These are phyloP conservation scores for Dryomyza anilis DNA, from an alignment of 2,888 invertebrate genomes.

Conservation along the genomic window DNA sequence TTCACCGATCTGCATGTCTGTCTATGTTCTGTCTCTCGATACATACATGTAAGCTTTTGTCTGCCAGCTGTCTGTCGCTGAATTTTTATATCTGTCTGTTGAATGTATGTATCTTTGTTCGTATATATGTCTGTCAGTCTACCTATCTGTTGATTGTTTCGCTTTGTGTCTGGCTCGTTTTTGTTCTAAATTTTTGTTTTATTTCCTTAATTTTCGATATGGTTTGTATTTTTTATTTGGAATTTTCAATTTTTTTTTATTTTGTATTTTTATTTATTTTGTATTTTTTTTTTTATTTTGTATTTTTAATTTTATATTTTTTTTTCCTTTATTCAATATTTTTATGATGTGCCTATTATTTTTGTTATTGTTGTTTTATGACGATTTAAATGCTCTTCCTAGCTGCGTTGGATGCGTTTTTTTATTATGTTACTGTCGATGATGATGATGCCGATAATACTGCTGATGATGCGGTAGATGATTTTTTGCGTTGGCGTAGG, in stretches of 20 bases:
- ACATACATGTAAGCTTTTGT: no score
- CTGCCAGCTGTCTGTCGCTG: no score
- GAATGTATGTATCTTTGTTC: no score
- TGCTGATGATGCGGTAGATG: no score
- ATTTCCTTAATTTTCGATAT: neutral
- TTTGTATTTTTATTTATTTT: neutral
- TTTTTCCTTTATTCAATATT: neutral
- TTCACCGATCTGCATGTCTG: no score
- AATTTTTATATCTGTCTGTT: no score
- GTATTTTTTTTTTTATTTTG: neutral
- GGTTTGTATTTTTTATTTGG: neutral
- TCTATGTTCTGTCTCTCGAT: no score
- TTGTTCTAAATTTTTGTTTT: neutral
- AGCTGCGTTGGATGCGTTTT: constrained; percentile 20
- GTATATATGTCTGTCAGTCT: neutral
- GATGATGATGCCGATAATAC: no score
- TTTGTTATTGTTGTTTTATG: constrained; percentile 10
- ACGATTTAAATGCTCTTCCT: constrained; percentile 13
- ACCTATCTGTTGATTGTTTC: neutral
- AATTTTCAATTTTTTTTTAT: neutral
- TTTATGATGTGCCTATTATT: constrained; percentile 14
- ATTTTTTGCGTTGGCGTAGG: constrained; percentile 21
- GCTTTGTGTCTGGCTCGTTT: neutral
- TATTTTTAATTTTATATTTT: neutral
- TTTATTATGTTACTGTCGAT: no score